Conservation (phyloP, 2,888 invertebrate species). For the Eristalis pertinax region DNA sequence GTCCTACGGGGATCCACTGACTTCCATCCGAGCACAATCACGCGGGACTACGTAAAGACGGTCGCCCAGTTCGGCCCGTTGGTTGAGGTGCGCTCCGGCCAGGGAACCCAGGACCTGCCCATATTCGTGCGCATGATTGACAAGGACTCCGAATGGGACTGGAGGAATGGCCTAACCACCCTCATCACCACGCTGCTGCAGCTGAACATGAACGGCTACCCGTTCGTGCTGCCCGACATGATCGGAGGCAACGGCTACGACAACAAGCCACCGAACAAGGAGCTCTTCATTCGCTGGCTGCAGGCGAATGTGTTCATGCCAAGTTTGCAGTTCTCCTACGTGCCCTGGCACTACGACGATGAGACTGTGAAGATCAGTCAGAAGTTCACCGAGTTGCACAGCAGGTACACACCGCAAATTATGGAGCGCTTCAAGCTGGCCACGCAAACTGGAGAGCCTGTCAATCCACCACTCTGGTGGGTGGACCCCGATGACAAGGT, state of each 20-base stretch:
- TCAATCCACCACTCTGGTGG: conserved; percentile 94
- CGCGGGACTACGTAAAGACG: conserved; percentile 82
- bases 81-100: conserved; percentile 87
- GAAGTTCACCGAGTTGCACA: conserved; percentile 86
- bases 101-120: conserved; percentile 85
- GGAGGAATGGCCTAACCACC: conserved; percentile 86
- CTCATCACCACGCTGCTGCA: conserved; percentile 84
- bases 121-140: conserved; percentile 89
- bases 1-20: conserved; percentile 83
- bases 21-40: conserved; percentile 80
- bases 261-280: conserved; percentile 82
- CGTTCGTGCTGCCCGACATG: conserved; percentile 90
- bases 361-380: conserved; percentile 85
- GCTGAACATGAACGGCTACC: conserved; percentile 82
- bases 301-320: conserved; percentile 90
- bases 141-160: conserved; percentile 86
- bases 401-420: conserved; percentile 84
- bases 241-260: conserved; percentile 86
- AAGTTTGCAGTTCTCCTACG: conserved; percentile 88
- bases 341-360: conserved; percentile 88
- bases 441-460: conserved; percentile 85
- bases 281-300: conserved; percentile 88
- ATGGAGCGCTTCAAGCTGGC: conserved; percentile 85
- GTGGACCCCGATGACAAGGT: conserved; percentile 85
- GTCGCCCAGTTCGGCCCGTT: conserved; percentile 83